Evolutionary conservation across 2,888 invertebrate genomes (phyloP).

Genomic region (Abscondita cerata): DNA sequence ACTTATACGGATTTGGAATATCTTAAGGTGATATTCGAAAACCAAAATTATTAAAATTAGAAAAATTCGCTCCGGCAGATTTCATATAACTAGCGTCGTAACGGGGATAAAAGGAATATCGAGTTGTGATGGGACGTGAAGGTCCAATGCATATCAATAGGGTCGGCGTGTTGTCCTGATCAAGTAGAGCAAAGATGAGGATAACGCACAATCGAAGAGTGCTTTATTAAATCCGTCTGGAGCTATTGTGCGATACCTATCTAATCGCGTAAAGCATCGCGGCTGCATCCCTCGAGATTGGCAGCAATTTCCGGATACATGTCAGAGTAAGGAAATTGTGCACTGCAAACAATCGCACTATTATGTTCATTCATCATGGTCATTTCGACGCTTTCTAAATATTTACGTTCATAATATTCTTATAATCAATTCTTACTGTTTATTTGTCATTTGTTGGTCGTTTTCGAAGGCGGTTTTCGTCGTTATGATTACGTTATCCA

Average conservation of each 20-base stretch:
- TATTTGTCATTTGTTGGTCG: not conserved
- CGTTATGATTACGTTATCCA: too few species aligned
- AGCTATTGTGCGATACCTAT: conserved; percentile 58
- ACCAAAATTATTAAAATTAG: not conserved
- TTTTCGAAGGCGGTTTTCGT: not conserved
- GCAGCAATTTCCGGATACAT: conserved; percentile 61
- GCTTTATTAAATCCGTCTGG: conserved; percentile 58
- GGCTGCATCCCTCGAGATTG: conserved; percentile 55
- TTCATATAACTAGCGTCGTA: conserved; percentile 21
- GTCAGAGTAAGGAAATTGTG: conserved; percentile 59
- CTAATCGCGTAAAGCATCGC: conserved; percentile 52
- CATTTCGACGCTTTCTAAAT: conserved; percentile 36
- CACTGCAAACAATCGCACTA: conserved; percentile 56
- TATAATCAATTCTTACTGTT: conserved; percentile 14
- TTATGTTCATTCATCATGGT: conserved; percentile 53
- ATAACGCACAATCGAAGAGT: conserved; percentile 57
- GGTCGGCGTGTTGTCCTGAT: conserved; percentile 40
- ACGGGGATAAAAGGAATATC: conserved; percentile 30
- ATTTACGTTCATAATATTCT: conserved; percentile 29
- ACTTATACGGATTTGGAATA: too few species aligned
- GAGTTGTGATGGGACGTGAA: conserved; percentile 33
- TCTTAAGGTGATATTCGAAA: not conserved
- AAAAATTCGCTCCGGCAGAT: conserved; percentile 14
- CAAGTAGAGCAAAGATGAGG: conserved; percentile 53
- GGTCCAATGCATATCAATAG: conserved; percentile 57